Percentiles rank a stretch among this genome's conserved stretches.
These are phyloP conservation scores for Metacarcinus magister DNA, from an alignment of 2,888 invertebrate species.

Conservation along the genomic window DNA sequence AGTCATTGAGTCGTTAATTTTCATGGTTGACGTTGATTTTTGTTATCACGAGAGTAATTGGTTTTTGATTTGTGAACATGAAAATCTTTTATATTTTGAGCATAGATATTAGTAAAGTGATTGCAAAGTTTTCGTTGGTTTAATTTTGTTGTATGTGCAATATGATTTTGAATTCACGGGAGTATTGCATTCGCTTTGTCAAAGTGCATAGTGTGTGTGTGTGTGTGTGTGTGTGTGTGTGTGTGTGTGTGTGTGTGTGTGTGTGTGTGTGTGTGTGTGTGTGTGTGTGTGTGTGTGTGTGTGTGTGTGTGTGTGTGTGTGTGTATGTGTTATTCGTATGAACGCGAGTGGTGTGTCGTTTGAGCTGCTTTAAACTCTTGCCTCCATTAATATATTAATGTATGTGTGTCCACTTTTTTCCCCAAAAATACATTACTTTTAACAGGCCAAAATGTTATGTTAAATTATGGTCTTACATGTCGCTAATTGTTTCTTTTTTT, in stretches of 20 bases:
- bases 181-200: neutral
- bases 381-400: neutral
- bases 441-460: too few species aligned
- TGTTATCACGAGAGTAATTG: neutral
- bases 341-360: too few species aligned
- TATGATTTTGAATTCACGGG: neutral
- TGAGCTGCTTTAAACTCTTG: too few species aligned
- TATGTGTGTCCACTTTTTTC: too few species aligned
- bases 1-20: neutral
- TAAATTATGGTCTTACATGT: too few species aligned
- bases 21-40: neutral
- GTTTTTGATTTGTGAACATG: neutral
- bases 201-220: too few species aligned
- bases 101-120: neutral
- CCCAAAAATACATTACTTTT: too few species aligned
- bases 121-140: neutral
- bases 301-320: neutral
- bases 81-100: neutral
- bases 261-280: constrained; percentile 2
- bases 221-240: too few species aligned
- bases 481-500: too few species aligned
- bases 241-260: neutral
- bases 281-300: neutral
- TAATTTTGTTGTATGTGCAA: neutral
- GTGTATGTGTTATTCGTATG: neutral